Conservation (phyloP, 2,113 vertebrate genomes). For the Neomonachus schauinslandi region DNA sequence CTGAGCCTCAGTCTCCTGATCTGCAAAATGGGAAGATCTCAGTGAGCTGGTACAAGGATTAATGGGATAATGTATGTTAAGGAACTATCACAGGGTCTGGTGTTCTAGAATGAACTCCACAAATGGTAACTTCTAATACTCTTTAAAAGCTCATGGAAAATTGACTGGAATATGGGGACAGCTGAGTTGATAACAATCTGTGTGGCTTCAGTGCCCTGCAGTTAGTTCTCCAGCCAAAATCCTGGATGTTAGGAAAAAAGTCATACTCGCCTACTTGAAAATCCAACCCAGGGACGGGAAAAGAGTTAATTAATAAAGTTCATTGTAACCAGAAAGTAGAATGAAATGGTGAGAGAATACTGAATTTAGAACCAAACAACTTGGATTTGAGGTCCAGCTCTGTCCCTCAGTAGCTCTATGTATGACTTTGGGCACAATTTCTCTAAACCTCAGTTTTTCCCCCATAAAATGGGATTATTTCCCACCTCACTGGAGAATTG, state of each 20-base stretch:
- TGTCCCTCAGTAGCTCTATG: not conserved
- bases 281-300: not conserved
- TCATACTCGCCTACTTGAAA: not conserved
- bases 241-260: not conserved
- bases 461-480: not conserved
- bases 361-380: not conserved
- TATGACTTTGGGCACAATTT: not conserved
- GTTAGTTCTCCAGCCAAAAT: constrained; percentile 8
- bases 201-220: not conserved
- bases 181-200: not conserved
- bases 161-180: not conserved
- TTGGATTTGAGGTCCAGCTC: not conserved
- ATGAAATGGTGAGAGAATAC: not conserved
- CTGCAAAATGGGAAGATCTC: not conserved
- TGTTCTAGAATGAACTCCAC: not conserved
- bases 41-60: not conserved
- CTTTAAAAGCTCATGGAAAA: not conserved
- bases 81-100: not conserved
- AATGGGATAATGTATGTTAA: not conserved
- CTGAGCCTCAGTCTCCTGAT: not conserved
- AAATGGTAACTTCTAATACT: not conserved
- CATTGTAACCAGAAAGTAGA: not conserved
- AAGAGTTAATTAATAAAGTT: not conserved
- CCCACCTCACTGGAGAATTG: not conserved
- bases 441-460: not conserved